Evolutionary conservation across 2,113 vertebrate genomes (phyloP), one percentile per base, ranked within the genome.

Genomic region (Caretta caretta): DNA sequence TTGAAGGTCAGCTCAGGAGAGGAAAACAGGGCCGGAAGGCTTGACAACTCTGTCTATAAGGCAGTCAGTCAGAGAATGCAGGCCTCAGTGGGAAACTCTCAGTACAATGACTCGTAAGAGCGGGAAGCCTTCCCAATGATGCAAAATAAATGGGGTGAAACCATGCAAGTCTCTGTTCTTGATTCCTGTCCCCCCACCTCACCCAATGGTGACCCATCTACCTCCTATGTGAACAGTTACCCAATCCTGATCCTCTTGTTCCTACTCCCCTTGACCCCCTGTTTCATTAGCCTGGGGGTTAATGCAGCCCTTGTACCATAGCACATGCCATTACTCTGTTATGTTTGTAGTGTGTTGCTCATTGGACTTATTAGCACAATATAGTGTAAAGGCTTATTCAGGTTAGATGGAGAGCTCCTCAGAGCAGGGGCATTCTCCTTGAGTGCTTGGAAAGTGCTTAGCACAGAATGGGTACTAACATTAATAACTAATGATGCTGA

Each of bases 401-500:
- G 42, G 42, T 46, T 78, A 78, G 42, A 27, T 48, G 38, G 42
- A 27, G 75, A 78, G 25, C 75, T 27, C 24, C 75, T 48, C 75
- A 16, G 25, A 48, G 75, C 75, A 29, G 22, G 46, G 42, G 17
- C 48, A 65, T 90, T 17, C 80, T 89, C 85, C n/a, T 76, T 53
- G 17, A 0, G 1, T 0, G 50, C 2, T 50, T 1, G 8, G 20
- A 5, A 8, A 2, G 10, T 8, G 54, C 10, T 7, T 51, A 65
- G 17, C 42, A n/a, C 42, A 1, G 1, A 42, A 35, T 8, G 19
- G 65, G 6, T 20, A 0, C n/a, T 17, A 38, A 31, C 35, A 38
- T 49, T 24, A 6, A 0, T 5, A 10, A 20, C 51, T 57, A 72
- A 80, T 57, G 48, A 38, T 86, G 35, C 12, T 48, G 16, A 6